phyloP scores from a whole-genome alignment of 2,113 vertebrate species.

The Notarius quadriscutis region DNA sequence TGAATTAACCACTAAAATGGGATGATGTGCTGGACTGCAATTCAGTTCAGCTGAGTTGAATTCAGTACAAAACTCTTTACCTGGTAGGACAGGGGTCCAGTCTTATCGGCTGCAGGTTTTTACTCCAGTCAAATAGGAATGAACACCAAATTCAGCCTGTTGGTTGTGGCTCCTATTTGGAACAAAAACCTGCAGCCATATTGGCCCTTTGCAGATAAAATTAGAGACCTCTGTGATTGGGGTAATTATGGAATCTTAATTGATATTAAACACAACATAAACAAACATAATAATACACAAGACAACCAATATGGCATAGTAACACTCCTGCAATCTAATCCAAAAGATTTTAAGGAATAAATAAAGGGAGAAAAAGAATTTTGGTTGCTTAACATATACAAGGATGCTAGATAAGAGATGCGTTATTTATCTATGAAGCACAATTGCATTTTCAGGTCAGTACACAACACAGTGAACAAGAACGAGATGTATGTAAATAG shows the following conservation, averaged over 20 bases:
- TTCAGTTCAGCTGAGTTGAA: too few species aligned
- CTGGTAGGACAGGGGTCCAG: too few species aligned
- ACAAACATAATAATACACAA: neutral
- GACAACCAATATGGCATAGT: neutral
- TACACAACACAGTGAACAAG: too few species aligned
- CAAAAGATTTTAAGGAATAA: neutral
- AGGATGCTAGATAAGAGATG: neutral
- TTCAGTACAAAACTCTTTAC: too few species aligned
- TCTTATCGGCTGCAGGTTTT: neutral
- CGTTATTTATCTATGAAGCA: too few species aligned
- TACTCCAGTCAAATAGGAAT: neutral
- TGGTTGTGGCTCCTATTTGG: neutral
- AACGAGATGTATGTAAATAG: too few species aligned
- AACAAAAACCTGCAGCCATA: neutral
- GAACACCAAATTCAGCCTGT: neutral
- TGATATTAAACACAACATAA: neutral
- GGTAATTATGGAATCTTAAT: neutral
- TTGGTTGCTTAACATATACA: neutral
- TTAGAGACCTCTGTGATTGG: neutral
- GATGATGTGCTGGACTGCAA: too few species aligned
- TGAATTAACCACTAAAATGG: too few species aligned
- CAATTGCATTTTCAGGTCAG: too few species aligned
- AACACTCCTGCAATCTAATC: neutral
- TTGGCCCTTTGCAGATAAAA: neutral
- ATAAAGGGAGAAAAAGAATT: neutral